A percentile compares a stretch with the other conserved stretches of the same genome.
Evolutionary conservation across 2,113 vertebrate species (phyloP).

Genomic region (Probosciger aterrimus): DNA sequence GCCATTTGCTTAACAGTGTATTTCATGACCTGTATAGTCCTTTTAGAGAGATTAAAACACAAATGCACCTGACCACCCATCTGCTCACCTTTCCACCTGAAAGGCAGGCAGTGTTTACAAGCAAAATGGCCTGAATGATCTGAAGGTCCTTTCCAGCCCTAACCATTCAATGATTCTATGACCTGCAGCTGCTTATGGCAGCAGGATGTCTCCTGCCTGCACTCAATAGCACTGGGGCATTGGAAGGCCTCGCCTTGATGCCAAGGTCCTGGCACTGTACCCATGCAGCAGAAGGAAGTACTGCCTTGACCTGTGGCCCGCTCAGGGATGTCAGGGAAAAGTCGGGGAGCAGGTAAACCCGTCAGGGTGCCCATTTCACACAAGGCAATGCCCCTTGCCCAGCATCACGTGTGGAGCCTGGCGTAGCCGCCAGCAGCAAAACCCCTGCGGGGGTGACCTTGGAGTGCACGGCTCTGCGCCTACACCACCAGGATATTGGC

Average conservation of each 20-base stretch:
- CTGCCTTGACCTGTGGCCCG: fast-evolving
- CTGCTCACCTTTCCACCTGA: neutral
- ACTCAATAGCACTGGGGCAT: neutral
- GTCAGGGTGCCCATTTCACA: fast-evolving
- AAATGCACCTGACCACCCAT: neutral
- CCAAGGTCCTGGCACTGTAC: neutral
- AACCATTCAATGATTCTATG: neutral
- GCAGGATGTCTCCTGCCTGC: fast-evolving
- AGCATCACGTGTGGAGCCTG: fast-evolving
- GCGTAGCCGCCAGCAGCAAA: neutral
- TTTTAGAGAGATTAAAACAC: neutral
- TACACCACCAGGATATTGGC: neutral
- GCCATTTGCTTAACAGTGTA: neutral
- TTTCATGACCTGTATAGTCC: neutral
- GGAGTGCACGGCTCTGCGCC: neutral
- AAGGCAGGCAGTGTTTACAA: neutral
- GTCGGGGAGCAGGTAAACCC: neutral
- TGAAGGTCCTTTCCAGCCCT: neutral
- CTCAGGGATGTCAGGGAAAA: neutral
- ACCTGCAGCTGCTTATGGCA: neutral
- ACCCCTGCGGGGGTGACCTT: fast-evolving
- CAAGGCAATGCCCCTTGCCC: neutral
- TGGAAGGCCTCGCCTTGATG: fast-evolving
- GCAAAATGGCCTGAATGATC: neutral
- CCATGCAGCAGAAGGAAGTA: neutral